Percentiles rank a stretch among this genome's conserved stretches.
phyloP scores from a whole-genome alignment of 2,797 vertebrate species.

The Hydrophis major region DNA sequence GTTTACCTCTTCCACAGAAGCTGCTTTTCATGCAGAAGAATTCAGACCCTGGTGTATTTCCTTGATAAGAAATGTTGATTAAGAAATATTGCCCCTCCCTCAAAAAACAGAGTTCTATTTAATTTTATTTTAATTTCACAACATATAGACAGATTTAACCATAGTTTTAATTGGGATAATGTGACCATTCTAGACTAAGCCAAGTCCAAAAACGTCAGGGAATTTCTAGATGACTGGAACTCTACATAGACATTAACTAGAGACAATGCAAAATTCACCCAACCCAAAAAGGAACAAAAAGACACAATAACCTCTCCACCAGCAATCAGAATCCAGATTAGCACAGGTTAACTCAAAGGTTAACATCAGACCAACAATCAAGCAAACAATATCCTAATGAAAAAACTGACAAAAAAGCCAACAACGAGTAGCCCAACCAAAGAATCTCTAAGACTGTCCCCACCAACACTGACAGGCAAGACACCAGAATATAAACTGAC shows the following conservation, averaged over 20 bases:
- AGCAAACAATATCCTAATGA: not conserved
- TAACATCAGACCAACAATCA: not conserved
- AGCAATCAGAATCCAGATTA: not conserved
- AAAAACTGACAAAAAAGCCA: not conserved
- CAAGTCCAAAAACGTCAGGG: not conserved
- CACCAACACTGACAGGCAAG: not conserved
- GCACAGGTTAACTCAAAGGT: not conserved
- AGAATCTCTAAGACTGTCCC: not conserved
- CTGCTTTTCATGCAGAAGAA: not conserved
- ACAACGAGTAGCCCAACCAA: not conserved
- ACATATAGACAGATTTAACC: not conserved
- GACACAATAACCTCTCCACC: not conserved
- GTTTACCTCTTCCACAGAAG: not conserved
- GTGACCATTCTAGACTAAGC: not conserved
- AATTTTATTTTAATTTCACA: not conserved
- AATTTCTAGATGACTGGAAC: not conserved
- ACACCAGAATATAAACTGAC: not conserved
- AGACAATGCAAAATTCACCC: not conserved
- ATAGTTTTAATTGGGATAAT: not conserved
- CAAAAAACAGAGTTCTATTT: not conserved
- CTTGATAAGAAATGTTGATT: not conserved
- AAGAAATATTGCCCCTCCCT: not conserved
- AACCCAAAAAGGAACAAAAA: not conserved
- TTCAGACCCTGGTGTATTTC: not conserved
- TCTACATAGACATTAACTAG: not conserved